Conservation (phyloP, 2,797 vertebrate genomes). For the Gallirallus australis region DNA sequence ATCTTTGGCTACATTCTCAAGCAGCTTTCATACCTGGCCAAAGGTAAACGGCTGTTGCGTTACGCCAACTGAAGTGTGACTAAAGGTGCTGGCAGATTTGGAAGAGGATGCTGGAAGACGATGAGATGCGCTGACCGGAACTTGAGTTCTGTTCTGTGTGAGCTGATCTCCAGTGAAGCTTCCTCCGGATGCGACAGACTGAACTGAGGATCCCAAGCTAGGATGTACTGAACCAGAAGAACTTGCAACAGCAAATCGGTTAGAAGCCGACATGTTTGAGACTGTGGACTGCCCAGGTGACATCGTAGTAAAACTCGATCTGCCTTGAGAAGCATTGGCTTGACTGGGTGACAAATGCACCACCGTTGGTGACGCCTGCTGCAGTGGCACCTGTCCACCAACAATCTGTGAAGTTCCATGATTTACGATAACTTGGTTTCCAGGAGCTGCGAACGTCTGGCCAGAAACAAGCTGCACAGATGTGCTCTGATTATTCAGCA, state of each 20-base stretch:
- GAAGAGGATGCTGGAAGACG: constrained; percentile 89
- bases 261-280: constrained; percentile 82
- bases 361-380: constrained; percentile 79
- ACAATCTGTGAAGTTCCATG: constrained; percentile 86
- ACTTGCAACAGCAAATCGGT: constrained; percentile 86
- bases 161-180: constrained; percentile 78
- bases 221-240: constrained; percentile 80
- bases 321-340: constrained; percentile 79
- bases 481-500: constrained; percentile 89
- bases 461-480: constrained; percentile 91
- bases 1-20: not conserved
- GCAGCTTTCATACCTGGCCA: constrained; percentile 76
- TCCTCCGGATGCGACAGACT: constrained; percentile 75
- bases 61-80: constrained; percentile 74
- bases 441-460: constrained; percentile 87
- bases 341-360: constrained; percentile 89
- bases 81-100: constrained; percentile 86
- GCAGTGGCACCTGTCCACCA: constrained; percentile 84
- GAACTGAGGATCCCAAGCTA: constrained; percentile 73
- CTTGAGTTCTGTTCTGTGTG: constrained; percentile 79
- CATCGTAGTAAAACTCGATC: constrained; percentile 73
- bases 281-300: constrained; percentile 76
- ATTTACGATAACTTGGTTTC: constrained; percentile 92
- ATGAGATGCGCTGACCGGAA: constrained; percentile 83
- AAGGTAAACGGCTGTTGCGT: constrained; percentile 77